Conservation (phyloP, 2,797 vertebrate genomes). For the Mus caroli region DNA sequence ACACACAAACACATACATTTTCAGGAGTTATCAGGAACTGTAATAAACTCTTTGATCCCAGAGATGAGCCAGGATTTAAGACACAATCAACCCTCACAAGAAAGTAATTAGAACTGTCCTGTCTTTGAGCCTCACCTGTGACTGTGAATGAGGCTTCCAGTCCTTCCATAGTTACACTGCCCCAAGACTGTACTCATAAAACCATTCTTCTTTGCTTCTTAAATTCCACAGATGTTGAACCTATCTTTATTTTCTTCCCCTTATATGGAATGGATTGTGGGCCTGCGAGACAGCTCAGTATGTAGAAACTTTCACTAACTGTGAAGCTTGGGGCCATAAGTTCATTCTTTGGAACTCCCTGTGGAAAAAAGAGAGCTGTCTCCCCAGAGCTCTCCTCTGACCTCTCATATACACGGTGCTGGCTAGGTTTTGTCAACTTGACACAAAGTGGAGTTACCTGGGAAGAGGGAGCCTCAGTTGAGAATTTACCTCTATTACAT, state of each 20-base stretch:
- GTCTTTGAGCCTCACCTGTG: background rate
- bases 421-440: background rate
- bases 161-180: background rate
- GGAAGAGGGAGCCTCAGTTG: background rate
- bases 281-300: background rate
- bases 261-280: background rate
- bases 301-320: background rate
- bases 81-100: background rate
- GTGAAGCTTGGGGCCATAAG: background rate
- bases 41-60: conserved; percentile 30
- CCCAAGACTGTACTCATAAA: background rate
- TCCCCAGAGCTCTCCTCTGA: background rate
- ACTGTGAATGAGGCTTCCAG: background rate
- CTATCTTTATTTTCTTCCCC: background rate
- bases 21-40: background rate
- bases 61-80: background rate
- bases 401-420: background rate
- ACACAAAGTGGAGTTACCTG: too few relatives aligned
- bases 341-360: background rate
- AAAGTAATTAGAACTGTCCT: background rate
- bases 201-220: conserved; percentile 14
- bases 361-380: background rate
- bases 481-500: background rate
- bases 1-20: background rate
- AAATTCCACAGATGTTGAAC: background rate